Evolutionary conservation across 2,888 invertebrate species (phyloP).

Genomic region (Laothoe populi): DNA sequence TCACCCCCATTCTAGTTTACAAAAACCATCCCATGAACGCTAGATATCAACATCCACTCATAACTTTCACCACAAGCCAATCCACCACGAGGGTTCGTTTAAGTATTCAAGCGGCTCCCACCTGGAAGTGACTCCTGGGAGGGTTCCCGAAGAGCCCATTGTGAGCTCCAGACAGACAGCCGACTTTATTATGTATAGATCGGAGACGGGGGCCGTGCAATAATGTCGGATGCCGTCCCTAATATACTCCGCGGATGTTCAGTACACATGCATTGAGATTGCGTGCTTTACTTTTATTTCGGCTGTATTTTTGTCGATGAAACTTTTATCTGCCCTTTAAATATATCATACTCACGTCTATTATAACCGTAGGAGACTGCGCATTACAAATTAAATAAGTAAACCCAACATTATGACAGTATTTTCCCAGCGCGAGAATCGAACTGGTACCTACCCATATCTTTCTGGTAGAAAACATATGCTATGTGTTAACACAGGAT

Average conservation of each 20-base stretch:
- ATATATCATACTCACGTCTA: too few relatives aligned
- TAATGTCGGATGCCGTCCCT: constrained; percentile 8
- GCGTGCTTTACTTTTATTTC: background rate
- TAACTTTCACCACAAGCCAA: constrained; percentile 31
- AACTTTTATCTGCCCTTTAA: too few relatives aligned
- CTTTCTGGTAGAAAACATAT: too few relatives aligned
- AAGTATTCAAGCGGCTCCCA: constrained; percentile 72
- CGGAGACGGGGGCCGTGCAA: constrained; percentile 17
- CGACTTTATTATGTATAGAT: constrained; percentile 54
- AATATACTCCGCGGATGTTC: background rate
- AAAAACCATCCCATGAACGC: too few relatives aligned
- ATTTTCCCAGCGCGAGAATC: too few relatives aligned
- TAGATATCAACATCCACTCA: background rate
- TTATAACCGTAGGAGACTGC: too few relatives aligned
- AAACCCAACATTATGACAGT: too few relatives aligned
- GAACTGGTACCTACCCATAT: too few relatives aligned
- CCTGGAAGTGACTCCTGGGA: constrained; percentile 74
- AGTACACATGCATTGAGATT: constrained; percentile 8
- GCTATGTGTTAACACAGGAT: too few relatives aligned
- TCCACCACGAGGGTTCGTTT: constrained; percentile 45
- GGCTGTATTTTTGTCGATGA: background rate
- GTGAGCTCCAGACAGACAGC: constrained; percentile 69
- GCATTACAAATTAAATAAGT: too few relatives aligned
- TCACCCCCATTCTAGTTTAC: background rate
- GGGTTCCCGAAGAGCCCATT: constrained; percentile 63